These are phyloP conservation scores for Brotula barbata DNA, from an alignment of 2,797 vertebrate genomes.

Conservation along the genomic window DNA sequence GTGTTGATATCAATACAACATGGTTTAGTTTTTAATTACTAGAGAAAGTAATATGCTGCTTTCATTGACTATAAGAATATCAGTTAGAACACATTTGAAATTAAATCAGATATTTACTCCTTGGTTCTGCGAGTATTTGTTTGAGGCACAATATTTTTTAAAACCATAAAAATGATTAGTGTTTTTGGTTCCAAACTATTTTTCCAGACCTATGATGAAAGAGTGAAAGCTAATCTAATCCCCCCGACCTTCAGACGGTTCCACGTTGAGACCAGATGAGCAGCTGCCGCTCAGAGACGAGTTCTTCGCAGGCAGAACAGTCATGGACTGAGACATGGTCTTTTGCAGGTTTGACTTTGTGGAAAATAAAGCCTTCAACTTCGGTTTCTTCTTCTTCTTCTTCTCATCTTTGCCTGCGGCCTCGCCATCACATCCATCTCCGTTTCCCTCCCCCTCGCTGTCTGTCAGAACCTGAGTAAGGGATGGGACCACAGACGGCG, in stretches of 20 bases:
- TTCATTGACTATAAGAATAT: too few relatives aligned
- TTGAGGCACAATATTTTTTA: too few relatives aligned
- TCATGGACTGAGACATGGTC: constrained; percentile 93
- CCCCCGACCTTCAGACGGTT: constrained; percentile 73
- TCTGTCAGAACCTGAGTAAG: constrained; percentile 79
- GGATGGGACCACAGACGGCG: constrained; percentile 79
- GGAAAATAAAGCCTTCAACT: constrained; percentile 86
- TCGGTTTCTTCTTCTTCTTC: constrained; percentile 90
- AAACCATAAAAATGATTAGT: too few relatives aligned
- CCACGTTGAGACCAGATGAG: constrained; percentile 76
- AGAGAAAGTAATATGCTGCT: too few relatives aligned
- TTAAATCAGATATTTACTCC: too few relatives aligned
- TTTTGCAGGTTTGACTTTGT: constrained; percentile 88
- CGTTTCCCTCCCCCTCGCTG: constrained; percentile 84
- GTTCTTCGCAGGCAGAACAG: constrained; percentile 76
- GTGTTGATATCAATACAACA: too few relatives aligned
- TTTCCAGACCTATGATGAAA: too few relatives aligned
- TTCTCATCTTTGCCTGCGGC: constrained; percentile 48
- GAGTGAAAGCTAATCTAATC: background rate
- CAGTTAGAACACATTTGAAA: too few relatives aligned
- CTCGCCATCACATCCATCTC: constrained; percentile 46
- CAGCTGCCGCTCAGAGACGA: constrained; percentile 71
- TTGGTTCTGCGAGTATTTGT: too few relatives aligned
- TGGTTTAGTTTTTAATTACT: too few relatives aligned
- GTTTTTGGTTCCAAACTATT: too few relatives aligned